Conservation (phyloP, 2,888 invertebrate genomes). For the Agonopterix arenella region DNA sequence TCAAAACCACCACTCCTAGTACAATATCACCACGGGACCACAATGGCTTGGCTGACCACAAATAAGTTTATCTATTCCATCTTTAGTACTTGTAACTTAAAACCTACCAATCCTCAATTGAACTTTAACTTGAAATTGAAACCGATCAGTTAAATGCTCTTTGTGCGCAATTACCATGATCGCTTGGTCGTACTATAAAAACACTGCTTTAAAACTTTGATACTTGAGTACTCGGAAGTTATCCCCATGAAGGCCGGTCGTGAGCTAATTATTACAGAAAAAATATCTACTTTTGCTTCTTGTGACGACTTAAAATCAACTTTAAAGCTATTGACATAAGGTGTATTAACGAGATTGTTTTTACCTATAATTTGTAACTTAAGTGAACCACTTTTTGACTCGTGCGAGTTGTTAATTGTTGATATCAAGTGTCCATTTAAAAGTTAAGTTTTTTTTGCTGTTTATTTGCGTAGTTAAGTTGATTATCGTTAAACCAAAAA, state of each 20-base stretch:
- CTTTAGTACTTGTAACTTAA: too few species aligned
- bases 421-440: too few species aligned
- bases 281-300: slow-evolving; percentile 7
- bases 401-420: not conserved
- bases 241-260: slow-evolving; percentile 38
- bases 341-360: not conserved
- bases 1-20: too few species aligned
- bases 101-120: too few species aligned
- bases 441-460: too few species aligned
- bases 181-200: slow-evolving; percentile 13
- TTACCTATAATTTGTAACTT: not conserved
- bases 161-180: slow-evolving; percentile 1
- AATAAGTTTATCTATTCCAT: too few species aligned
- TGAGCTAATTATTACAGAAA: slow-evolving; percentile 17
- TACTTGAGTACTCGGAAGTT: slow-evolving; percentile 43
- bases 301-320: not conserved
- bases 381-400: not conserved
- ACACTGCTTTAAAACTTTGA: slow-evolving; percentile 18
- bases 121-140: too few species aligned
- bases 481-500: too few species aligned
- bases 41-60: too few species aligned
- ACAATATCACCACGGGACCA: too few species aligned
- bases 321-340: not conserved
- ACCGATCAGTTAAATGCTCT: too few species aligned
- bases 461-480: too few species aligned